Evolutionary conservation across 2,888 invertebrate genomes (phyloP), one percentile per base, ranked within the genome.

Genomic region (Scaptomyza polygonia): DNA sequence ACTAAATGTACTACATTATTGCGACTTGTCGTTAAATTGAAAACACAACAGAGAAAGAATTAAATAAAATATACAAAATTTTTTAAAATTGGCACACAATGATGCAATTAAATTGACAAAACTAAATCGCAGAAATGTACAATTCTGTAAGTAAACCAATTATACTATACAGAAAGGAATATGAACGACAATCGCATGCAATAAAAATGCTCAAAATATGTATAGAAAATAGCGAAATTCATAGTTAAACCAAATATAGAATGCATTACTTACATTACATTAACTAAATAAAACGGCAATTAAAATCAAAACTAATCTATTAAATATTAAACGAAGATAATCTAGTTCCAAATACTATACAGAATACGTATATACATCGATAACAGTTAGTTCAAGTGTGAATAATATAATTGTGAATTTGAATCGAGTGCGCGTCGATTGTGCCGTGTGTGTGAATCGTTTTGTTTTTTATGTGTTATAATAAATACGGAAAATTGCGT

Each of bases 141-240:
- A 30, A 51, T 58, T 53, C 16, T 55, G 30, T 49, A 55, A 45
- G 49, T 47, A 43, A n/a, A 45, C 32, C 29, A 32, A 9, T 32
- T 32, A 48, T 51, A 34, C 44, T 39, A 52, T 42, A 58, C 52
- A 29, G 52, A 14, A 47, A 52, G 59, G 65, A 43, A 54, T 74
- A 75, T 64, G 66, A 78, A 73, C 55, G 82, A 83, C 82, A 83
- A 83, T 83, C 82, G 82, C 67, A 86, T 75, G 69, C 75, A 73
- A 78, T 65, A 61, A 45, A 56, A 83, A 83, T 86, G 85, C 82
- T 86, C 84, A 86, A 86, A 54, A 56, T 45, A 56, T 43, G 34
- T 51, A 39, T 45, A 68, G 59, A 67, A 42, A 16, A 54, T 75
- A 62, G 56, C 18, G 44, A 62, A 59, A 54, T 73, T 67, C 63